Base-by-base conservation (phyloP, 2,113 vertebrate species). In the Dicentrarchus labrax region DNA sequence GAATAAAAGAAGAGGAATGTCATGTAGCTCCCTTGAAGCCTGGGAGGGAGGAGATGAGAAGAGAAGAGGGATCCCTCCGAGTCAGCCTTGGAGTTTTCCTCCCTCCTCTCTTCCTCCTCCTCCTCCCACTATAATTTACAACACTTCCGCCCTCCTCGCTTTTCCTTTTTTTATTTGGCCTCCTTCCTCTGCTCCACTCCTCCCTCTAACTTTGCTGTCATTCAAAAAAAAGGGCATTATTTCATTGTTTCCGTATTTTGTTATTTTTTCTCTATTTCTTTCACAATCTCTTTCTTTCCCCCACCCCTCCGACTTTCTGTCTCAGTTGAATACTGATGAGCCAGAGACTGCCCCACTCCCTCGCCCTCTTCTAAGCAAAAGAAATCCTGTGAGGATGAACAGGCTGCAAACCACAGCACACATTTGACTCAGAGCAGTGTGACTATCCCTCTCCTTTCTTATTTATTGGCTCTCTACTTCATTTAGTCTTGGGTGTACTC, bases 31-130 rank as follows among this genome's bases (percentile, higher is more conserved):
- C 66, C 51, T 72, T 86, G 36, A 77, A 82, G 82, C 66, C 78
- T 62, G 48, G 17, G 47, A 72, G 38, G 70, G 59, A 85, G 80
- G 57, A 88, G 56, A 88, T n/a, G 85, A 90, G 65, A 82, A 21
- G 76, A 80, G 83, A 82, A 73, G 83, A 90, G 92, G 91, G 86
- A 93, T 94, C 84, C 89, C 89, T 93, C 85, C 89, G 84, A 92
- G 88, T 94, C 91, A 93, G 86, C 89, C 86, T 89, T 61, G 78
- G 80, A 90, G 83, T 86, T 88, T 89, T 89, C 90, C 87, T 78
- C 80, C 77, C 78, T 72, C 68, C 64, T 76, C 51, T 62, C 62
- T 43, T 80, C 62, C 60, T 54, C 70, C 84, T 81, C 85, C 81
- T 87, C 85, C 83, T 83, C 86, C 84, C 75, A 75, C 85, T 88